Percentiles rank a stretch among this genome's conserved stretches.
Conservation (phyloP, 2,113 vertebrate genomes). For the Apistogramma diplotaenia region DNA sequence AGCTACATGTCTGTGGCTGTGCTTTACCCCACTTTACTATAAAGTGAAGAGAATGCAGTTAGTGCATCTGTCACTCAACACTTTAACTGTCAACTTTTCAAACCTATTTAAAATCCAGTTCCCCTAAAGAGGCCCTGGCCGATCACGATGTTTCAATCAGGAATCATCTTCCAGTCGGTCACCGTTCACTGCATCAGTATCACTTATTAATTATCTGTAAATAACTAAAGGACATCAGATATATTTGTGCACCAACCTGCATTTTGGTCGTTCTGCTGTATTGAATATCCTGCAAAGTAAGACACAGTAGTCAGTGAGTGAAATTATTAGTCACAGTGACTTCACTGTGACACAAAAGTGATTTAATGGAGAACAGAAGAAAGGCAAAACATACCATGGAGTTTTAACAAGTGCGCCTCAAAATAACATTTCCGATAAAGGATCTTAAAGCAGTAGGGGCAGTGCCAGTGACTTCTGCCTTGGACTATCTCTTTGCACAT, state of each 20-base stretch:
- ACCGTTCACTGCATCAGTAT: background rate
- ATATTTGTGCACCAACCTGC: constrained; percentile 4
- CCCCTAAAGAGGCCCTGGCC: too few relatives aligned
- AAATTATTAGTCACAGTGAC: background rate
- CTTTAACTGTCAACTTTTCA: background rate
- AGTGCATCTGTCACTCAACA: background rate
- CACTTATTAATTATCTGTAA: background rate
- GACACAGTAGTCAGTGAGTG: background rate
- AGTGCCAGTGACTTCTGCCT: constrained; percentile 49
- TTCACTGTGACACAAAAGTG: background rate
- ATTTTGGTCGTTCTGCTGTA: background rate
- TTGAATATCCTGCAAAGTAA: background rate
- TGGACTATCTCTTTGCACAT: constrained; percentile 31
- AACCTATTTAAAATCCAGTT: background rate
- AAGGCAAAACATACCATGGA: constrained; percentile 8
- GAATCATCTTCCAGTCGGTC: background rate
- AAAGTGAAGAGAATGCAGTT: background rate
- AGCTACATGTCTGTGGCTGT: too few relatives aligned
- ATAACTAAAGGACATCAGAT: background rate
- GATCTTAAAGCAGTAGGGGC: constrained; percentile 27
- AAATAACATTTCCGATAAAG: constrained; percentile 30
- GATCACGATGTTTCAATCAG: background rate
- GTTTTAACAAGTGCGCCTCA: constrained; percentile 18
- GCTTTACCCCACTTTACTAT: background rate
- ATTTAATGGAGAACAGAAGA: background rate